phyloP scores from a whole-genome alignment of 2,888 invertebrate genomes.

The Piscicola geometra region DNA sequence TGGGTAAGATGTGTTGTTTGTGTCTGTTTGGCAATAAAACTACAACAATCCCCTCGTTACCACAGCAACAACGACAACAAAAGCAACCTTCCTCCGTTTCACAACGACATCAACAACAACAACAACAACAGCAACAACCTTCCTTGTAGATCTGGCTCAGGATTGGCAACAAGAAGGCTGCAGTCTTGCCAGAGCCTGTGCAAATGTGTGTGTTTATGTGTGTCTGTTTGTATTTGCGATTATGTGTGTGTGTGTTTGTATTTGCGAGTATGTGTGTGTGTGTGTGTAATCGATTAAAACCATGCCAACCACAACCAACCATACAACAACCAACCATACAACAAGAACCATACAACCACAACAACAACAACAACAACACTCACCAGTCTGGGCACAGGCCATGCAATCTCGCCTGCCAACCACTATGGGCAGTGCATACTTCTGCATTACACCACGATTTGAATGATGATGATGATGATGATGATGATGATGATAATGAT shows the following conservation, averaged over 20 bases:
- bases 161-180: conserved; percentile 95
- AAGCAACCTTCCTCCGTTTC: no score
- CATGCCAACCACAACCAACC: no score
- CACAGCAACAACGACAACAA: no score
- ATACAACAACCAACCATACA: not conserved
- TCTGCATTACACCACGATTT: no score
- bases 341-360: not conserved
- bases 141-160: conserved; percentile 65
- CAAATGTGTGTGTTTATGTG: not conserved
- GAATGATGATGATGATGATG: no score
- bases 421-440: conserved; percentile 79
- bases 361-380: not conserved
- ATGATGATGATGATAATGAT: not conserved
- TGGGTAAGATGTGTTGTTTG: no score
- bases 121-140: not conserved
- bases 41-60: not conserved
- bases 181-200: conserved; percentile 59
- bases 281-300: not conserved
- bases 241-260: no score
- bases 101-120: not conserved
- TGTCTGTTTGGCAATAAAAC: not conserved
- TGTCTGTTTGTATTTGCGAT: no score
- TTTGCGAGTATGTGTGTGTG: no score
- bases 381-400: conserved; percentile 95
- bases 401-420: conserved; percentile 75